phyloP scores from a whole-genome alignment of 2,113 vertebrate species.

The Phalacrocorax carbo region DNA sequence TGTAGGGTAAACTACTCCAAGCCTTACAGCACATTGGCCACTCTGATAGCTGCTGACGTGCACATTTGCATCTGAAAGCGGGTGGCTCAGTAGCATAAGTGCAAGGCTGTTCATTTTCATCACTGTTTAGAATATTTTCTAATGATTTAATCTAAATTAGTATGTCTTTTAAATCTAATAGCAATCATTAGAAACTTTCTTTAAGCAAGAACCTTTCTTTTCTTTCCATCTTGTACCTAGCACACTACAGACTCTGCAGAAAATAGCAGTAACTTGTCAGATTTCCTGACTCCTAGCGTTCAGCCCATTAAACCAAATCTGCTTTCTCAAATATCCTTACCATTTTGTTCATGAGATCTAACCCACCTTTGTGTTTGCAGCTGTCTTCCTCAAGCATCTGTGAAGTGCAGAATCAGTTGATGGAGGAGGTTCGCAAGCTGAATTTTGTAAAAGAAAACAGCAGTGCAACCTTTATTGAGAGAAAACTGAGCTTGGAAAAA shows the following conservation, averaged over 20 bases:
- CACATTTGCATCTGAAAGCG: conserved; percentile 26
- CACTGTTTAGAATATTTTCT: neutral
- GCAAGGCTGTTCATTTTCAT: neutral
- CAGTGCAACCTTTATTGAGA: conserved; percentile 84
- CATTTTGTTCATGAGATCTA: neutral
- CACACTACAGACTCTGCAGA: neutral
- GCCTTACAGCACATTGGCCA: neutral
- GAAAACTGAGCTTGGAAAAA: conserved; percentile 94
- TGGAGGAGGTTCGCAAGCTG: conserved; percentile 89
- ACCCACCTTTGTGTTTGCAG: conserved; percentile 64
- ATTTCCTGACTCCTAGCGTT: neutral
- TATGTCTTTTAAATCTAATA: neutral
- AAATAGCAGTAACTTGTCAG: neutral
- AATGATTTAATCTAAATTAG: neutral
- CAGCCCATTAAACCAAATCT: neutral
- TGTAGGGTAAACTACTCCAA: neutral
- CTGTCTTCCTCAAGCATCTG: conserved; percentile 81
- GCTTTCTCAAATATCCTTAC: neutral
- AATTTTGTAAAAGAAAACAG: conserved; percentile 88
- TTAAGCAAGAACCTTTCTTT: neutral
- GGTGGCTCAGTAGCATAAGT: neutral
- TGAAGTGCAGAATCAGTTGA: conserved; percentile 87
- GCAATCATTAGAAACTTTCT: neutral
- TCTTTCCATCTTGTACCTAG: neutral
- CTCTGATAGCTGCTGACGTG: neutral